These are phyloP conservation scores for Pristiophorus japonicus DNA, from an alignment of 2,113 vertebrate genomes.

Conservation along the genomic window DNA sequence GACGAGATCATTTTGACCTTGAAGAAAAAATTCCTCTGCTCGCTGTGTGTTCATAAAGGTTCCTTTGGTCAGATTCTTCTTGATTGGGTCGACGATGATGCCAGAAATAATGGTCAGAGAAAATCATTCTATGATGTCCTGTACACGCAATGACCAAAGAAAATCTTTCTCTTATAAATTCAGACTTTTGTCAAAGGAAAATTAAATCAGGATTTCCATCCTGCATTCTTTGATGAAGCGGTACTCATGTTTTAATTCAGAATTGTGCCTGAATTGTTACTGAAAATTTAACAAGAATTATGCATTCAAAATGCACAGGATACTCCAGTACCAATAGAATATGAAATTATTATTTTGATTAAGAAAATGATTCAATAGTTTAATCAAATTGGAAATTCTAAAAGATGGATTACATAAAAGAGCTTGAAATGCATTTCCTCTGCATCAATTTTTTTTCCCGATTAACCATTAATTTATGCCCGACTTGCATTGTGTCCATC, in stretches of 20 bases:
- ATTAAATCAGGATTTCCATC: not conserved
- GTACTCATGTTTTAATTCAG: not conserved
- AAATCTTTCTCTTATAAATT: not conserved
- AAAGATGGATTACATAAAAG: not conserved
- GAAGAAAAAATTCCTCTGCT: not conserved
- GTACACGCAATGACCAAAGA: not conserved
- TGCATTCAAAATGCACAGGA: not conserved
- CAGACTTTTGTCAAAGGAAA: not conserved
- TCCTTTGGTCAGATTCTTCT: not conserved
- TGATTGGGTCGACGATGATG: not conserved
- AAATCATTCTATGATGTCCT: not conserved
- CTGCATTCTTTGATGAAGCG: not conserved
- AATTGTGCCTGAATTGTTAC: not conserved
- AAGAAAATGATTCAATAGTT: not conserved
- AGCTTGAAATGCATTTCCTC: not conserved
- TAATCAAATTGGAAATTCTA: not conserved
- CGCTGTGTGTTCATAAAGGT: not conserved
- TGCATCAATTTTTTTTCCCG: not conserved
- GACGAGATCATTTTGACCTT: not conserved
- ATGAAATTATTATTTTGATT: not conserved
- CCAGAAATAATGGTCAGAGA: not conserved
- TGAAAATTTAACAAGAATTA: not conserved
- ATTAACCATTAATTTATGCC: not conserved
- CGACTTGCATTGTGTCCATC: not conserved
- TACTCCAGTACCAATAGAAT: not conserved